Conservation (phyloP, 2,888 invertebrate species). For the Temnothorax unifasciatus region DNA sequence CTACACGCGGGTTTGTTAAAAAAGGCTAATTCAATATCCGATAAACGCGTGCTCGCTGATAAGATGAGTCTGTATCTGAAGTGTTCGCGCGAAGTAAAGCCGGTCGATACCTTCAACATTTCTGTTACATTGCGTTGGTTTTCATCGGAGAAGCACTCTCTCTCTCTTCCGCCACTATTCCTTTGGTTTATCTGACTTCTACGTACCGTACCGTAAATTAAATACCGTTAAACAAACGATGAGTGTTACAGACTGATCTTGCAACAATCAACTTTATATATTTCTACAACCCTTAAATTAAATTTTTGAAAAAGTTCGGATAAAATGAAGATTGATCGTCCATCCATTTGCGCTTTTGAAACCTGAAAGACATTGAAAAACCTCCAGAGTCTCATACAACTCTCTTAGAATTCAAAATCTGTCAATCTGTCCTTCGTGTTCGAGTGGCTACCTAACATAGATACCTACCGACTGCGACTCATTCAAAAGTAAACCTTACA, state of each 20-base stretch:
- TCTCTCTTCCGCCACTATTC: neutral
- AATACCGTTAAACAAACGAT: neutral
- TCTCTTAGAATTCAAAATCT: neutral
- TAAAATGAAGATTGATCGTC: neutral
- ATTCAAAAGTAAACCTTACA: neutral
- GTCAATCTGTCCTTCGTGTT: neutral
- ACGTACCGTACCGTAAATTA: neutral
- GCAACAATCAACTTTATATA: neutral
- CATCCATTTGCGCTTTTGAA: neutral
- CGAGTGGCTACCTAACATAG: neutral
- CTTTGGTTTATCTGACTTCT: neutral
- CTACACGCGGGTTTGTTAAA: neutral
- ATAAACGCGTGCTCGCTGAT: constrained; percentile 43
- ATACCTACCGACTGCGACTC: neutral
- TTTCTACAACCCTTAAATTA: neutral
- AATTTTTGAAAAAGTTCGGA: neutral
- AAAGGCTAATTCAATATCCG: constrained; percentile 55
- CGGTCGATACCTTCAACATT: constrained; percentile 41
- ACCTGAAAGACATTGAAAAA: neutral
- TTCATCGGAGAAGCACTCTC: constrained; percentile 2
- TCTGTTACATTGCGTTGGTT: neutral
- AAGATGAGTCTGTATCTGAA: constrained; percentile 33
- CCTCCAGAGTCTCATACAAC: neutral
- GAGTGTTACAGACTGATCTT: neutral
- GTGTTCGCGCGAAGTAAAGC: constrained; percentile 22